Percentiles rank a stretch among this genome's conserved stretches.
Evolutionary conservation across 2,888 invertebrate genomes (phyloP).

Genomic region (Eulithis prunata): DNA sequence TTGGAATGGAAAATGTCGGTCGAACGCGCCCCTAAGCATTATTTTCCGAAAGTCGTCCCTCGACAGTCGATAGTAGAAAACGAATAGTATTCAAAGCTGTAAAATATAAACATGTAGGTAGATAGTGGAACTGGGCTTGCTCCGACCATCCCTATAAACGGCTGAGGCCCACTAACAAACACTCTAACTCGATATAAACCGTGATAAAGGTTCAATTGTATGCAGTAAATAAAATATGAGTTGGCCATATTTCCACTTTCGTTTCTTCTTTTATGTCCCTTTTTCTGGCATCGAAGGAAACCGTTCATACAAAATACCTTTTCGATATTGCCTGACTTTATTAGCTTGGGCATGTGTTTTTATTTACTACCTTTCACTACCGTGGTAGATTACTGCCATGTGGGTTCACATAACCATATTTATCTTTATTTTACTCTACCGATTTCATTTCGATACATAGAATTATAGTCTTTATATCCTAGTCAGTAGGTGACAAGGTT

Average conservation of each 20-base stretch:
- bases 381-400: constrained; percentile 70
- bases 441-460: constrained; percentile 58
- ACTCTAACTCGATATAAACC: constrained; percentile 77
- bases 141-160: constrained; percentile 65
- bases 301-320: constrained; percentile 82
- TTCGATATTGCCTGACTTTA: constrained; percentile 81
- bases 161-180: constrained; percentile 64
- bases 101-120: constrained; percentile 60
- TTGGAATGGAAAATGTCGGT: constrained; percentile 20
- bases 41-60: constrained; percentile 32
- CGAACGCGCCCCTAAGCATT: constrained; percentile 22
- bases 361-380: constrained; percentile 79
- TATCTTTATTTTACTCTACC: constrained; percentile 15
- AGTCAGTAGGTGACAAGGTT: too few relatives aligned
- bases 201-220: constrained; percentile 83
- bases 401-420: constrained; percentile 53
- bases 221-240: constrained; percentile 84
- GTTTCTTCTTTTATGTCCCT: constrained; percentile 80
- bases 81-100: constrained; percentile 52
- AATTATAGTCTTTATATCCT: constrained; percentile 39
- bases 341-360: constrained; percentile 81
- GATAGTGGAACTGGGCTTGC: constrained; percentile 54
- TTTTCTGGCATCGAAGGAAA: constrained; percentile 77
- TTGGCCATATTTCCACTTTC: constrained; percentile 82
- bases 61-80: constrained; percentile 44